Evolutionary conservation across 2,797 vertebrate genomes (phyloP).

Genomic region (Hybognathus amarus): DNA sequence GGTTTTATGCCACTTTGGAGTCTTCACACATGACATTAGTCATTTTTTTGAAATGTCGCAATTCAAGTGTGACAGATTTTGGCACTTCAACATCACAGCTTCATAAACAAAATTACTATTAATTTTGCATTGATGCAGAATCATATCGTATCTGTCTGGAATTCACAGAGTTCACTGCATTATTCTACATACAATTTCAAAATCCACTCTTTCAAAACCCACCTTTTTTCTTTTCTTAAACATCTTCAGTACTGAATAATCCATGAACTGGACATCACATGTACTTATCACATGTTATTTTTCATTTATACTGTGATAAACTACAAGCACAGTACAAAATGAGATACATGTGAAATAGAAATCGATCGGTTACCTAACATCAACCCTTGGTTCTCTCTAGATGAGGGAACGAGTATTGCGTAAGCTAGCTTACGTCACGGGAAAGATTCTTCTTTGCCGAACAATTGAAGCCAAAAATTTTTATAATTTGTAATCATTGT

Average conservation of each 20-base stretch:
- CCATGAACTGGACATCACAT: background rate
- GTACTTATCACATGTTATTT: background rate
- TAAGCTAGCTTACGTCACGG: too few relatives aligned
- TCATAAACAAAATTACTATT: background rate
- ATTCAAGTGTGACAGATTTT: constrained; percentile 14
- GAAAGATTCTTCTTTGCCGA: too few relatives aligned
- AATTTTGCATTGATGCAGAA: background rate
- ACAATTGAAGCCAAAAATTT: too few relatives aligned
- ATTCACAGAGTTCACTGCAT: background rate
- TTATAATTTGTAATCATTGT: too few relatives aligned
- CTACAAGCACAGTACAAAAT: background rate
- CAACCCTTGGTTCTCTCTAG: too few relatives aligned
- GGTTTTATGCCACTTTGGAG: background rate
- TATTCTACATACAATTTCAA: background rate
- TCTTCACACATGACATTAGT: background rate
- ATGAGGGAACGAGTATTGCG: too few relatives aligned
- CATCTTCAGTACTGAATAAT: background rate
- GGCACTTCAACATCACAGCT: constrained; percentile 6
- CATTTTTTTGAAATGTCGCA: background rate
- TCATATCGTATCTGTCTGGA: background rate
- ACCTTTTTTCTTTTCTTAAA: background rate
- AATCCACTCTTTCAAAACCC: background rate
- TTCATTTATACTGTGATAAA: background rate
- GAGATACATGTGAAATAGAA: background rate
- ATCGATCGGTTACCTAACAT: too few relatives aligned